Evolutionary conservation across 2,113 vertebrate genomes (phyloP).

Genomic region (Hippocampus comes): DNA sequence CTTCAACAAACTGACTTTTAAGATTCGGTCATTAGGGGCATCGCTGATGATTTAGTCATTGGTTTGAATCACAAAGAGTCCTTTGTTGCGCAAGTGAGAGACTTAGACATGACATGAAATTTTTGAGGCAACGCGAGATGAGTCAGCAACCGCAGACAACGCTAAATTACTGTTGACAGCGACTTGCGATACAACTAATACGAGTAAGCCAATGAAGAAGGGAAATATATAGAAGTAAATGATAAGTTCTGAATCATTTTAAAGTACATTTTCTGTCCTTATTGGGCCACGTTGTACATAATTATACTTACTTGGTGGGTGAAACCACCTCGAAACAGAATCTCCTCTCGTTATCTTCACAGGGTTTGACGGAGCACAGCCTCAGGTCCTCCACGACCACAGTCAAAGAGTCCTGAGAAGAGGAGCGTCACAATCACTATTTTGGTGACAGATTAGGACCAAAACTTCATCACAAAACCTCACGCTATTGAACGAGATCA

Average conservation of each 20-base stretch:
- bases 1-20: not conserved
- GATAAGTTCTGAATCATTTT: not conserved
- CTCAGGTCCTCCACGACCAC: constrained; percentile 96
- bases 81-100: not conserved
- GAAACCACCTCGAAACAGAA: constrained; percentile 99
- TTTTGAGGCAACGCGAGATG: not conserved
- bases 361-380: constrained; percentile 93
- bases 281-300: not conserved
- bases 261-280: not conserved
- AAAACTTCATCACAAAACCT: not conserved
- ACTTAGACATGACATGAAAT: not conserved
- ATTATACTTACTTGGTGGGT: constrained; percentile 86
- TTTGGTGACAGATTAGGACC: not conserved
- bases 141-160: not conserved
- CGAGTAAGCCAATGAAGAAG: too few relatives aligned
- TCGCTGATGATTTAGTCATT: not conserved
- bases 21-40: not conserved
- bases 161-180: not conserved
- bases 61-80: not conserved
- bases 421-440: not conserved
- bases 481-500: not conserved
- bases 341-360: constrained; percentile 91
- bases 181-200: too few relatives aligned
- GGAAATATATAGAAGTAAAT: not conserved
- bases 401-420: constrained; percentile 83